A percentile compares a stretch with the other conserved stretches of the same genome.
phyloP scores from a whole-genome alignment of 1,140 invertebrate genomes.

The Scylla paramamosain region DNA sequence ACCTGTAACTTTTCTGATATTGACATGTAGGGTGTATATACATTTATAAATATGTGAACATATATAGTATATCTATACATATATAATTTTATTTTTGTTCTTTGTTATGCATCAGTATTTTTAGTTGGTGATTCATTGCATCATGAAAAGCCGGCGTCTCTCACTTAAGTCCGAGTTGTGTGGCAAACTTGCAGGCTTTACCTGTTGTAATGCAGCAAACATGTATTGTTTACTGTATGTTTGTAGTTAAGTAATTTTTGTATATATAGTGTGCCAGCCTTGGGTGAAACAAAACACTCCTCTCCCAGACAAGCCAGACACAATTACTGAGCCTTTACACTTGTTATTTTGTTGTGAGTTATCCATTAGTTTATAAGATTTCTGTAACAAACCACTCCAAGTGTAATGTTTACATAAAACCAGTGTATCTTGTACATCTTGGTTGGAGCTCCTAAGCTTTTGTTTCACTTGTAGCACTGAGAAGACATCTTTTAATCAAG shows the following conservation, averaged over 20 bases:
- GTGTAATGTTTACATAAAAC: neutral
- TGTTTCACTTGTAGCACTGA: neutral
- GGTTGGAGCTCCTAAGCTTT: neutral
- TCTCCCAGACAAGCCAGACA: neutral
- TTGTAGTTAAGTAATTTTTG: neutral
- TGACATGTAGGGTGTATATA: neutral
- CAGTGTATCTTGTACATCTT: neutral
- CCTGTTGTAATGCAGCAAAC: neutral
- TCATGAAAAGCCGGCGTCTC: neutral
- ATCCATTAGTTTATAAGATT: neutral
- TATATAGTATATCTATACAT: neutral
- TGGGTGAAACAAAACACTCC: neutral
- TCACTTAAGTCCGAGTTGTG: neutral
- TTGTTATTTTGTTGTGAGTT: slow-evolving; percentile 7
- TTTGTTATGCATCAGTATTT: neutral
- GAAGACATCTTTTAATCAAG: neutral
- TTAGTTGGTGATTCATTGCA: slow-evolving; percentile 16
- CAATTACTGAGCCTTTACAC: neutral
- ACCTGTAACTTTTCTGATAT: neutral
- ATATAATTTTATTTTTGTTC: neutral
- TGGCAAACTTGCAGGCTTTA: neutral
- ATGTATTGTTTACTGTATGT: neutral
- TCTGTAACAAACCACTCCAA: neutral
- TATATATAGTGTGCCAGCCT: neutral
- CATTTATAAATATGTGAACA: neutral